Evolutionary conservation across 2,888 invertebrate species (phyloP).

Genomic region (Lysandra bellargus): DNA sequence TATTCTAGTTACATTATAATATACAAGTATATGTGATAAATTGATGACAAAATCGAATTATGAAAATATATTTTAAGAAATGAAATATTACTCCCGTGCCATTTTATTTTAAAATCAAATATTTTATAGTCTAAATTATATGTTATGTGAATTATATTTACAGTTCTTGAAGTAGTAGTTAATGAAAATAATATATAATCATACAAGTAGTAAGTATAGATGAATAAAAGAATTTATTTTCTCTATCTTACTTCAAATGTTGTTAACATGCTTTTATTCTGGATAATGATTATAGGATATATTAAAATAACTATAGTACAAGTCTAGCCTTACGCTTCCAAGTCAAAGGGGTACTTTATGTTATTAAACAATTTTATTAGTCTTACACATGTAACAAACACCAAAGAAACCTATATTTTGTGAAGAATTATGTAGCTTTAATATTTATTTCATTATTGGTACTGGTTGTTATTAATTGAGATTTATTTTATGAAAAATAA

Average conservation of each 20-base stretch:
- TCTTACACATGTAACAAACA: background rate
- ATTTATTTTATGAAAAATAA: too few relatives aligned
- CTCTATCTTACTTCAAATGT: background rate
- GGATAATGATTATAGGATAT: background rate
- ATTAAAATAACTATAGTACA: constrained; percentile 64
- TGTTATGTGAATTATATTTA: constrained; percentile 38
- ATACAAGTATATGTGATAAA: constrained; percentile 32
- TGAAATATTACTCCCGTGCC: constrained; percentile 56
- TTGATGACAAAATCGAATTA: background rate
- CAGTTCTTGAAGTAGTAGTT: background rate
- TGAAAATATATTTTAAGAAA: constrained; percentile 6
- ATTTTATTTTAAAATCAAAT: constrained; percentile 53
- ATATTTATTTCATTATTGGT: background rate
- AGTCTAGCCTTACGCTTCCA: constrained; percentile 62
- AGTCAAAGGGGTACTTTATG: constrained; percentile 1
- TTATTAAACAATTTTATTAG: background rate
- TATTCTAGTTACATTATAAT: constrained; percentile 27
- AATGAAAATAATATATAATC: background rate
- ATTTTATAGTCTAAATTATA: constrained; percentile 47
- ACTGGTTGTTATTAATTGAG: too few relatives aligned
- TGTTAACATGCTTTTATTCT: background rate
- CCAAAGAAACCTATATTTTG: constrained; percentile 16
- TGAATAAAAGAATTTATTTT: background rate
- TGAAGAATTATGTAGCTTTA: constrained; percentile 14
- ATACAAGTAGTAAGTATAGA: background rate